These are phyloP conservation scores for Cryptophagus acutangulus DNA, from an alignment of 2,888 invertebrate species.

Conservation along the genomic window DNA sequence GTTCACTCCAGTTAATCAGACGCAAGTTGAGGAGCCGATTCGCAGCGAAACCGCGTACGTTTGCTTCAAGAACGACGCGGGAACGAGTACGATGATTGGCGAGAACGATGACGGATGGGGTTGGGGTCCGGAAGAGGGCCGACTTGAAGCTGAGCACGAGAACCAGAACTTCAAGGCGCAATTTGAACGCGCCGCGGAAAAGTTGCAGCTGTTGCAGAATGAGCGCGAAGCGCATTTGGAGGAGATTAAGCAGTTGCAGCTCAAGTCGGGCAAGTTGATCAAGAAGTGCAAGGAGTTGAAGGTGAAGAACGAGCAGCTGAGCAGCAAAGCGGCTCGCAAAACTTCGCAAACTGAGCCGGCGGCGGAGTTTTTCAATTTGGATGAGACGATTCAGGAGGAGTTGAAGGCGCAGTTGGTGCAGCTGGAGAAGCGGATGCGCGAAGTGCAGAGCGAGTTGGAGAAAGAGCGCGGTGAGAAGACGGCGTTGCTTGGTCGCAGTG, in stretches of 20 bases:
- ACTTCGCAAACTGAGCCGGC: slow-evolving; percentile 24
- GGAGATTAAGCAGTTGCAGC: slow-evolving; percentile 61
- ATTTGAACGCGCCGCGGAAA: slow-evolving; percentile 55
- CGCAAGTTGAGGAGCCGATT: slow-evolving; percentile 31
- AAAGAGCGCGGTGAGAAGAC: slow-evolving; percentile 65
- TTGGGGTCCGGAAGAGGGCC: slow-evolving; percentile 54
- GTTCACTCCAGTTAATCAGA: slow-evolving; percentile 16
- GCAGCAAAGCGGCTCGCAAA: no score
- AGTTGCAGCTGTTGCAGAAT: slow-evolving; percentile 55
- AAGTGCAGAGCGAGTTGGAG: slow-evolving; percentile 54
- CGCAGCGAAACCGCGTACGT: slow-evolving; percentile 38
- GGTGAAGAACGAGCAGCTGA: slow-evolving; percentile 57
- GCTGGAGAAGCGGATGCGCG: slow-evolving; percentile 62
- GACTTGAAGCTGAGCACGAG: slow-evolving; percentile 49
- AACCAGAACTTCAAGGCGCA: slow-evolving; percentile 38
- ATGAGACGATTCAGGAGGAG: slow-evolving; percentile 76
- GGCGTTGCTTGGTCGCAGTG: slow-evolving; percentile 63
- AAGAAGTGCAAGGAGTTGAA: slow-evolving; percentile 83
- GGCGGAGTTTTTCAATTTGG: slow-evolving; percentile 59
- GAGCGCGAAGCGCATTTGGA: slow-evolving; percentile 56
- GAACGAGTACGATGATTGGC: slow-evolving; percentile 34
- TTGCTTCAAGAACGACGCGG: slow-evolving; percentile 38
- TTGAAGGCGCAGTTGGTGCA: slow-evolving; percentile 62
- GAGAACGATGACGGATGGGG: slow-evolving; percentile 59
- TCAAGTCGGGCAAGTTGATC: slow-evolving; percentile 72